Conservation (phyloP, 2,888 invertebrate species). For the Melanophora roralis region DNA sequence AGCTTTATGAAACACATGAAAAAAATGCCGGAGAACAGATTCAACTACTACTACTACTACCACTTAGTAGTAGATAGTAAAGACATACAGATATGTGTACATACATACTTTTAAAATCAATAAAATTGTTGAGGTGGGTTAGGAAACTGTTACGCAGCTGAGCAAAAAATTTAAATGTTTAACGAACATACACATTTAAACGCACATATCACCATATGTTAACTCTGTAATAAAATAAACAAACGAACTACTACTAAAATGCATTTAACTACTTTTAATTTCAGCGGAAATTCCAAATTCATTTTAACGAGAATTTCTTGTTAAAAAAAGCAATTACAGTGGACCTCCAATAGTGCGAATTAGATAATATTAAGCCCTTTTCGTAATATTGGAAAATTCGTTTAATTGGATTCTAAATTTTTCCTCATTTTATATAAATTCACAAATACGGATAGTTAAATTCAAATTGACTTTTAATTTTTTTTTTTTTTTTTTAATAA, state of each 20-base stretch:
- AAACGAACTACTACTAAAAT: background rate
- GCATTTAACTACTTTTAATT: constrained; percentile 3
- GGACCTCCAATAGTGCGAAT: too few species aligned
- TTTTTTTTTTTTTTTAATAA: too few species aligned
- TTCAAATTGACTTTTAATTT: too few species aligned
- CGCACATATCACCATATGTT: background rate
- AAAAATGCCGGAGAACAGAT: constrained; percentile 28
- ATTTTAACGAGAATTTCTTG: background rate
- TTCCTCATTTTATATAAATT: too few species aligned
- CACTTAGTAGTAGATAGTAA: too few species aligned
- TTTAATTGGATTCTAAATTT: too few species aligned
- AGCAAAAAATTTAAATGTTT: constrained; percentile 57
- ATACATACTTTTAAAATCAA: constrained; percentile 72
- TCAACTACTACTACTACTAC: constrained; percentile 29
- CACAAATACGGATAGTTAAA: too few species aligned
- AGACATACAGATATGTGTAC: too few species aligned
- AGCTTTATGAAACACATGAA: constrained; percentile 31
- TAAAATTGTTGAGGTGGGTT: constrained; percentile 78
- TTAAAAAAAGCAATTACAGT: too few species aligned
- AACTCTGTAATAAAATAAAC: background rate
- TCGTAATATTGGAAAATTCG: too few species aligned
- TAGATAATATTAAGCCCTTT: too few species aligned
- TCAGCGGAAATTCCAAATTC: constrained; percentile 4
- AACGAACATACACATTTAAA: background rate
- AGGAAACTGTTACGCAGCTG: constrained; percentile 76